phyloP scores from a whole-genome alignment of 2,888 invertebrate genomes.

The Apotomis turbidana region DNA sequence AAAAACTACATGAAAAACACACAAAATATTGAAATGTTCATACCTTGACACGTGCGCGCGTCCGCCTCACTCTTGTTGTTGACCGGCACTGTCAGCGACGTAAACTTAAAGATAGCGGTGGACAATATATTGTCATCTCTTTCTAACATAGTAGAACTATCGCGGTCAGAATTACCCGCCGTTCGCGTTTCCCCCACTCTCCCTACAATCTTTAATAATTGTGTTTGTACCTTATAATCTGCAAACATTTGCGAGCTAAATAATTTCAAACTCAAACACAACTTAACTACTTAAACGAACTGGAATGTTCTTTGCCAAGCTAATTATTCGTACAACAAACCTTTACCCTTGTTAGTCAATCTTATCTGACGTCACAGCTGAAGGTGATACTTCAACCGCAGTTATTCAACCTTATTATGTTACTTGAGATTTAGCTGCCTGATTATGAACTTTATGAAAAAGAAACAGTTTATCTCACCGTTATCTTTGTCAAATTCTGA shows the following conservation, averaged over 20 bases:
- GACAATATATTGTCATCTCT: too few species aligned
- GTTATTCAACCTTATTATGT: not conserved
- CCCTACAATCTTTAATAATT: not conserved
- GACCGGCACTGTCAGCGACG: too few species aligned
- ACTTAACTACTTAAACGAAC: not conserved
- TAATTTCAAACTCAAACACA: conserved; percentile 8
- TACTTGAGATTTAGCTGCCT: not conserved
- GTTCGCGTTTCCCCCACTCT: too few species aligned
- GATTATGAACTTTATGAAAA: not conserved
- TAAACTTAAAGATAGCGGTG: too few species aligned
- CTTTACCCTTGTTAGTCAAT: not conserved
- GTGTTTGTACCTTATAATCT: not conserved
- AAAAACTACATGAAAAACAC: too few species aligned
- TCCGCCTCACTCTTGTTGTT: too few species aligned
- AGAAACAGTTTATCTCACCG: not conserved
- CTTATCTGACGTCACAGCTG: conserved; percentile 11
- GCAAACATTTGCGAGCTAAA: not conserved
- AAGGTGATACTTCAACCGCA: conserved; percentile 1
- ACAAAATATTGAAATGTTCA: too few species aligned
- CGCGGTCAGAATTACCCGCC: too few species aligned
- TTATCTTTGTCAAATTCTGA: not conserved
- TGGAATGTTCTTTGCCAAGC: conserved; percentile 7
- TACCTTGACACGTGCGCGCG: too few species aligned
- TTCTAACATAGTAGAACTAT: too few species aligned
- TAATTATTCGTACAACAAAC: conserved; percentile 13